These are phyloP conservation scores for Tenthredo amoena DNA, from an alignment of 2,888 invertebrate species.

Conservation along the genomic window DNA sequence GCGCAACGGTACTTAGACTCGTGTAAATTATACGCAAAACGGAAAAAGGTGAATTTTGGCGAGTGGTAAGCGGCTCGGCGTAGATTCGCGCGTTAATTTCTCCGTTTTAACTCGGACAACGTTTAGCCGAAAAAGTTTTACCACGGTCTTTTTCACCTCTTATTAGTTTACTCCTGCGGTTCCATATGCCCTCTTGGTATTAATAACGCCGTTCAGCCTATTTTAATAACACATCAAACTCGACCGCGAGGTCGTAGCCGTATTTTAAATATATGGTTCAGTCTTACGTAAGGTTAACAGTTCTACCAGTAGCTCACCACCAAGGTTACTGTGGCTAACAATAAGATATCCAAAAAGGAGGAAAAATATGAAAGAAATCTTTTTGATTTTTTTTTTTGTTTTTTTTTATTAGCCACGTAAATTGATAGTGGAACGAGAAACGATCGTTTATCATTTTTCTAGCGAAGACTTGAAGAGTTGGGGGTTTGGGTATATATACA, in stretches of 20 bases:
- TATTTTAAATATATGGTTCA: constrained; percentile 53
- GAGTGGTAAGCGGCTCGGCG: not conserved
- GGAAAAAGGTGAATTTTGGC: not conserved
- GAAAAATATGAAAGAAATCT: not conserved
- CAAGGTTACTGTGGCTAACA: constrained; percentile 26
- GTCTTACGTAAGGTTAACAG: constrained; percentile 55
- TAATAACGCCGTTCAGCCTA: constrained; percentile 58
- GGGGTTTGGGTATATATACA: not conserved
- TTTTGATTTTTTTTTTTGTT: not conserved
- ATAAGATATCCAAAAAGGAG: not conserved
- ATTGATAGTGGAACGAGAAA: not conserved
- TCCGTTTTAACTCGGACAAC: not conserved
- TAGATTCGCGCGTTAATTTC: not conserved
- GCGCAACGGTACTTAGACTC: constrained; percentile 22
- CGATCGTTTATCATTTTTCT: not conserved
- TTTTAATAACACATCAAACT: constrained; percentile 61
- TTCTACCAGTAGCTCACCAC: constrained; percentile 52
- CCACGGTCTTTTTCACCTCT: not conserved
- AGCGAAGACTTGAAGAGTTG: not conserved
- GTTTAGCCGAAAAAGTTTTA: not conserved
- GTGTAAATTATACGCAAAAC: not conserved
- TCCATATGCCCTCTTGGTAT: constrained; percentile 53
- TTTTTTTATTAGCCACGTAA: not conserved
- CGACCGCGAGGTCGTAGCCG: constrained; percentile 48
- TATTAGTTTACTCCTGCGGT: not conserved